These are phyloP conservation scores for Halocynthia aurantium DNA, from an alignment of 23 tunicate species.

Conservation along the genomic window DNA sequence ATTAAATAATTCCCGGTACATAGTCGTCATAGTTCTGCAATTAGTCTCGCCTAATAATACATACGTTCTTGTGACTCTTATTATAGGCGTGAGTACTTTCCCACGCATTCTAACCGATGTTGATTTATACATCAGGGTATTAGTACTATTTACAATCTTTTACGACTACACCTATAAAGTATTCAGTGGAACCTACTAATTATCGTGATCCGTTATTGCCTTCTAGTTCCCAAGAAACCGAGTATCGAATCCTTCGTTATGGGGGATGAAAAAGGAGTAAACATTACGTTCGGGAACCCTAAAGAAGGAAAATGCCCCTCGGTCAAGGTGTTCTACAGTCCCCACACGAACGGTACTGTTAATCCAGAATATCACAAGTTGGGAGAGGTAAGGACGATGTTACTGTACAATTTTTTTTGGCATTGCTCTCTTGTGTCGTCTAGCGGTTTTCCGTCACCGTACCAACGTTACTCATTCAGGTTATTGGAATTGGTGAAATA, in stretches of 20 bases:
- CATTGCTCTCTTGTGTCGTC: neutral
- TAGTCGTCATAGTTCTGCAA: no score
- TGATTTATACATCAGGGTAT: no score
- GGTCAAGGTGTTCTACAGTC: slow-evolving; percentile 44
- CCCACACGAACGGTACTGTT: slow-evolving; percentile 13
- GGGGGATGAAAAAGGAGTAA: slow-evolving; percentile 21
- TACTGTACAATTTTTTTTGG: no score
- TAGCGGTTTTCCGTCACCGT: neutral
- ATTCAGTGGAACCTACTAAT: neutral
- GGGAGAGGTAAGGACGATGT: slow-evolving; percentile 18
- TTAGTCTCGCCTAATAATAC: no score
- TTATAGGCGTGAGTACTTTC: no score
- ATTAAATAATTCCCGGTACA: no score
- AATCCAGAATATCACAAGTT: slow-evolving; percentile 21
- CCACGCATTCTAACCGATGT: no score
- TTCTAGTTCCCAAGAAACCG: slow-evolving; percentile 39
- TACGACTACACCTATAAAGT: no score
- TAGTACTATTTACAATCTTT: no score
- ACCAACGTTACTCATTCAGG: slow-evolving; percentile 18
- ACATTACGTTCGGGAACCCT: slow-evolving; percentile 29
- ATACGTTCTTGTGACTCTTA: no score
- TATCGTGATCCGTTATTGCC: neutral
- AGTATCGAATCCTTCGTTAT: neutral
- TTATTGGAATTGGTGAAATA: slow-evolving; percentile 21
- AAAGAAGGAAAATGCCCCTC: slow-evolving; percentile 37